Evolutionary conservation across 2,113 vertebrate genomes (phyloP), one percentile per base, ranked within the genome.

Genomic region (Aleadryas rufinucha): DNA sequence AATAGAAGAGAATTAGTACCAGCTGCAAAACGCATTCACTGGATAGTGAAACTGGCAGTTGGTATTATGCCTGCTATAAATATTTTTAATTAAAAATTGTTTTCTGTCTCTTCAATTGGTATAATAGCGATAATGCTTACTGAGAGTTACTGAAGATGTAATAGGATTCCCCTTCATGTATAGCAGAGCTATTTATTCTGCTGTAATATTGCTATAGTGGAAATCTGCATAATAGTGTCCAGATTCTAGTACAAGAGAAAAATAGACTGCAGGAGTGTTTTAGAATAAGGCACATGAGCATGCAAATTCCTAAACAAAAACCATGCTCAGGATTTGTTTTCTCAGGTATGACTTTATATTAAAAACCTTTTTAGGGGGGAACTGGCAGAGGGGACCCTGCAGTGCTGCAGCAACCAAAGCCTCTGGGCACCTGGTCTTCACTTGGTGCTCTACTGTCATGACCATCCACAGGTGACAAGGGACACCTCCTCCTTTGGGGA

Each of bases 41-140:
- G 95, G 89, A 61, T 84, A 91, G 88, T 90, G 75, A 96, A 97
- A 96, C 95, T 96, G 95, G 97, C 97, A 98, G 97, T 97, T 98
- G 97, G 79, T 97, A 93, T 97, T 96, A 93, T 75, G 77, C 95
- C 84, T 95, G 94, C 97, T 97, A 98, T 98, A 98, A 98, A 98
- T 98, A 98, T 97, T 98, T 98, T 98, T 97, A 97, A 98, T 98
- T 97, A 97, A 98, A 97, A 98, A 97, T 95, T 97, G 95, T 97
- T 97, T 97, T 97, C 96, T 97, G 91, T 96, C 84, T 97, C 97
- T 97, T 96, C 96, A 96, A 95, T 97, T 98, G 96, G 89, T 49
- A 37, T 97, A 96, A 97, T 93, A 95, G 91, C 19, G 18, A 93
- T 89, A 94, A 97, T 94, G 93, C 95, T 95, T 92, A 69, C 57